Conservation (phyloP, 30 jellyfish, hydroid and myxozoan genomes). For the Hydractinia echinata region DNA sequence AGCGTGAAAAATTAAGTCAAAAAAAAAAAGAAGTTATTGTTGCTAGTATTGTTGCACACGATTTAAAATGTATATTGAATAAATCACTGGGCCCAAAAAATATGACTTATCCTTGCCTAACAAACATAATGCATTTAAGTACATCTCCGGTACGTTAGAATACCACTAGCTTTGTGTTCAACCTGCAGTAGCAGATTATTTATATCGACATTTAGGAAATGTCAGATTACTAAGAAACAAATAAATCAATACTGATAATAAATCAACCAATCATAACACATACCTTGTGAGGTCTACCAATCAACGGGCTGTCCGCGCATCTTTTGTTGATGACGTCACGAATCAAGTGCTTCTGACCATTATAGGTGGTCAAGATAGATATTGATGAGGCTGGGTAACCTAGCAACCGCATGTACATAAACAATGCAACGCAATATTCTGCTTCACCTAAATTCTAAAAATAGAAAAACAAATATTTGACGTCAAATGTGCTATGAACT, state of each 20-base stretch:
- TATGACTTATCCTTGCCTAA: neutral
- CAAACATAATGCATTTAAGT: neutral
- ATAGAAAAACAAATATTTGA: neutral
- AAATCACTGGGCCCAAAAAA: neutral
- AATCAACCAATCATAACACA: too few species aligned
- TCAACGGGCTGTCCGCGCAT: slow-evolving; percentile 82
- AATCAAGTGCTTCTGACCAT: slow-evolving; percentile 96
- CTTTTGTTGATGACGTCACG: slow-evolving; percentile 85
- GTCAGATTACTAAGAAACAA: too few species aligned
- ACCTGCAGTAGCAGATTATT: too few species aligned
- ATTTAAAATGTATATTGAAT: neutral
- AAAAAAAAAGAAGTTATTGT: neutral
- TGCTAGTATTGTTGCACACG: neutral
- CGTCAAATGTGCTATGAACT: too few species aligned
- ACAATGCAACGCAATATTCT: slow-evolving; percentile 91
- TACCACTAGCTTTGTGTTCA: neutral
- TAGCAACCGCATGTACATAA: slow-evolving; percentile 95
- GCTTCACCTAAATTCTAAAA: slow-evolving; percentile 93
- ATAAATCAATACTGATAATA: too few species aligned
- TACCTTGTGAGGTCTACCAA: slow-evolving; percentile 93
- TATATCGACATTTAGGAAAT: too few species aligned
- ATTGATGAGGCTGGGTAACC: slow-evolving; percentile 93
- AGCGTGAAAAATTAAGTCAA: neutral
- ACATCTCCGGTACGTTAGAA: neutral
- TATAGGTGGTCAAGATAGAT: slow-evolving; percentile 84